Base-by-base conservation (phyloP, 2,888 invertebrate genomes). In the Urechis unicinctus region DNA sequence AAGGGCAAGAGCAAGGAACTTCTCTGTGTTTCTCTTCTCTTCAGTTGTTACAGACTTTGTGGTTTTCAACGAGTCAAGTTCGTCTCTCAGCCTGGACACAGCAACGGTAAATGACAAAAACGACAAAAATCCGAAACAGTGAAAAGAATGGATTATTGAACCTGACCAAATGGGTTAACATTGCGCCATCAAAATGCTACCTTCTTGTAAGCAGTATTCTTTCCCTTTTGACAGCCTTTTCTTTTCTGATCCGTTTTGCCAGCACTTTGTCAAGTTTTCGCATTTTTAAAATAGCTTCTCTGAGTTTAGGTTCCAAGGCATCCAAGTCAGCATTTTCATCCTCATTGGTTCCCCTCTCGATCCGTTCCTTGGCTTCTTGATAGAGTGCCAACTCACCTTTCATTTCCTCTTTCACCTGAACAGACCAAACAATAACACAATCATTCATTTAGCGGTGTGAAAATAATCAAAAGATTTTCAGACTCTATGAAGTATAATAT, bases 271-370 rank as follows among this genome's bases (percentile, higher is more conserved):
- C 74, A 3, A 73, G 64, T 59, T 75, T 75, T 44, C 69, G 67
- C 75, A 76, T 75, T 57, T 75, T 74, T 6, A 73, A 60, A 26
- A 72, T 67, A 41, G 73, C 76, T 43, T 66, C 72, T 54, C 62
- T 68, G 31, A 75, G 57, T 44, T 70, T 65, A 1, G 74, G 75
- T 21, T 74, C 74, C 47, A 73, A 56, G 26, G 68, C 63, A n/a
- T 69, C 66, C 6, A 64, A 52, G 26, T 65, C 66, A n/a, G 65
- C 63, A 42, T 67, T 59, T 13, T 57, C 43, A 9, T 60, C 57
- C 2, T 56, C 54, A n/a, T n/a, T n/a, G 21, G 59, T 57, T 9
- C 53, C 54, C 6, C 52, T 43, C 24, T 30, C 46, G 21, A 44
- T 29, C 9, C 29, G 31, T 21, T 58, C 51, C n/a, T 29, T 43